Percentiles rank a stretch among this genome's conserved stretches.
These are phyloP conservation scores for Haplochromis burtoni DNA, from an alignment of 2,113 vertebrate species.

Conservation along the genomic window DNA sequence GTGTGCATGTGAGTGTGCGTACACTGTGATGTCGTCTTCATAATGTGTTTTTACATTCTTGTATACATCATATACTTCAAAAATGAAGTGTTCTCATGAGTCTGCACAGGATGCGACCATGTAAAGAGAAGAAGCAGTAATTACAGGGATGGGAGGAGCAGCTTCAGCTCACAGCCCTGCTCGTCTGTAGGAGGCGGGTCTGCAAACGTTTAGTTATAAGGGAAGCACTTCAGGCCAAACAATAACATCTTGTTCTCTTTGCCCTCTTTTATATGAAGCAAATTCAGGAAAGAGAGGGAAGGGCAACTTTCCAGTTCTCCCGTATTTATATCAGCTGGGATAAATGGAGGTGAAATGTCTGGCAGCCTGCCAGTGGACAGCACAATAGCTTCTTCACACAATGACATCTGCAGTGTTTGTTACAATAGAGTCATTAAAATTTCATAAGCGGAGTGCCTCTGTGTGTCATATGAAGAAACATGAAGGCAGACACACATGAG, in stretches of 20 bases:
- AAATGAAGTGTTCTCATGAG: neutral
- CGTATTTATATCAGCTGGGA: neutral
- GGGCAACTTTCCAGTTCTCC: neutral
- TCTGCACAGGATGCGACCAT: neutral
- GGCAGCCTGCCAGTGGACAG: slow-evolving; percentile 1
- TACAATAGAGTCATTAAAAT: slow-evolving; percentile 45
- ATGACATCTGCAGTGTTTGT: slow-evolving; percentile 39
- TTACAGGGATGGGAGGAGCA: slow-evolving; percentile 16
- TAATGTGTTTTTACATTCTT: slow-evolving; percentile 8
- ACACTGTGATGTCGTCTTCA: neutral
- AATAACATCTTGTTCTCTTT: neutral
- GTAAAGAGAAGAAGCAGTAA: neutral
- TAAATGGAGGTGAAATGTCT: slow-evolving; percentile 28
- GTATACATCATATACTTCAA: neutral
- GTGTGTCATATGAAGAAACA: slow-evolving; percentile 13
- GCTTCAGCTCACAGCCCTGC: slow-evolving; percentile 1
- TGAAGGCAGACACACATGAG: neutral
- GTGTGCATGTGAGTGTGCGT: neutral
- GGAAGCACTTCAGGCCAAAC: neutral
- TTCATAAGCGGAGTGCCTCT: slow-evolving; percentile 29
- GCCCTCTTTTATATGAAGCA: neutral
- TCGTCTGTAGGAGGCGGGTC: neutral
- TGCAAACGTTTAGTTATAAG: neutral
- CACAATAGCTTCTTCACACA: slow-evolving; percentile 7
- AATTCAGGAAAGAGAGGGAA: neutral